Evolutionary conservation across 2,888 invertebrate genomes (phyloP).

Genomic region (Chirona hameri): DNA sequence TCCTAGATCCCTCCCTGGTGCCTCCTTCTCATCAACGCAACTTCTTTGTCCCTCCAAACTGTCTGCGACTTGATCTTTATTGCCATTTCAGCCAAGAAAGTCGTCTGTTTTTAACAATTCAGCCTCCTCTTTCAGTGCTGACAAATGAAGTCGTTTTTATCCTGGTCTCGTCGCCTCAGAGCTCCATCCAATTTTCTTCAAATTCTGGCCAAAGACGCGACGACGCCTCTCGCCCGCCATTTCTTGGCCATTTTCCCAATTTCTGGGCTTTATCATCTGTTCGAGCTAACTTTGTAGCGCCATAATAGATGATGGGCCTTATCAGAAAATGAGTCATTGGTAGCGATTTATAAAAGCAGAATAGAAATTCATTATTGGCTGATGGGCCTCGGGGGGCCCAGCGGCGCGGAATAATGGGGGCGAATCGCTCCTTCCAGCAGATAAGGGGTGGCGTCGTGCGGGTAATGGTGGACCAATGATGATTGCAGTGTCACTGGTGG

Average conservation of each 20-base stretch:
- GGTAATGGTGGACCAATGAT: slow-evolving; percentile 9
- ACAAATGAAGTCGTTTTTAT: slow-evolving; percentile 6
- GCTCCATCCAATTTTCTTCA: background rate
- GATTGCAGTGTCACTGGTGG: slow-evolving; percentile 22
- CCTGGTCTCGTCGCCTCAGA: background rate
- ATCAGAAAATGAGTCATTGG: slow-evolving; percentile 29
- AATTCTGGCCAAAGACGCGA: background rate
- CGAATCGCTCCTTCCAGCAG: background rate
- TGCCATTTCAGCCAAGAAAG: background rate
- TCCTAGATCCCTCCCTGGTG: too few relatives aligned
- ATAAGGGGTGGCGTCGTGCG: background rate
- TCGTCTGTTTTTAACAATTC: background rate
- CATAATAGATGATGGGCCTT: slow-evolving; percentile 26
- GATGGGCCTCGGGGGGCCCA: slow-evolving; percentile 25
- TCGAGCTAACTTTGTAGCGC: slow-evolving; percentile 24
- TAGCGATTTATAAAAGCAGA: slow-evolving; percentile 29
- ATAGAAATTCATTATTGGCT: slow-evolving; percentile 29
- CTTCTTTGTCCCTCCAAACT: background rate
- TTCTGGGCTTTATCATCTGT: slow-evolving; percentile 5
- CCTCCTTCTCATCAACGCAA: background rate
- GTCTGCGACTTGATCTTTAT: background rate
- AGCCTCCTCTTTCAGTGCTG: background rate
- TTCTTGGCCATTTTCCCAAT: background rate
- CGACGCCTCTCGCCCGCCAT: background rate
- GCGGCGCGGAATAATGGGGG: background rate